phyloP scores from a whole-genome alignment of 2,113 vertebrate genomes.

The Rhinopomastus cyanomelas region DNA sequence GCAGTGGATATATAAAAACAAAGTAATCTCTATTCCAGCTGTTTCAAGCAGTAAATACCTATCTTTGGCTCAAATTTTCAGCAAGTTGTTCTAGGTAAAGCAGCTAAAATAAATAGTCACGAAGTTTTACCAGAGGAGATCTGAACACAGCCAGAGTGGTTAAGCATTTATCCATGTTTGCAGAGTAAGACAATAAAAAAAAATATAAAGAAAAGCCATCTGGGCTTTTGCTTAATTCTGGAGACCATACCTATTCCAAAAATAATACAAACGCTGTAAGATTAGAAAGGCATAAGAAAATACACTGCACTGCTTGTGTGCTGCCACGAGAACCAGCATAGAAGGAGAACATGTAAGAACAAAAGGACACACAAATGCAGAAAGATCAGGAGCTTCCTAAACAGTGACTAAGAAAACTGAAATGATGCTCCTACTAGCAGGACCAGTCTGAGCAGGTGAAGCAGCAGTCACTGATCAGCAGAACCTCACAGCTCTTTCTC shows the following conservation, averaged over 20 bases:
- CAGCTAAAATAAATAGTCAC: not conserved
- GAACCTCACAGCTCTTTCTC: not conserved
- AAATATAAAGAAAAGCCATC: not conserved
- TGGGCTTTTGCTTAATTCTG: not conserved
- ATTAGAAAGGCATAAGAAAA: not conserved
- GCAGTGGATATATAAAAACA: not conserved
- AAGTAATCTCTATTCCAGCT: not conserved
- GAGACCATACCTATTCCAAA: not conserved
- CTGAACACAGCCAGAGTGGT: not conserved
- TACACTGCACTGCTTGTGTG: not conserved
- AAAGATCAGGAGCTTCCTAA: not conserved
- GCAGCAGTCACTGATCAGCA: not conserved
- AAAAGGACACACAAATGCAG: not conserved
- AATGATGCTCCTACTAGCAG: not conserved
- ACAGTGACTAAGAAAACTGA: not conserved
- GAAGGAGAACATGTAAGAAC: not conserved
- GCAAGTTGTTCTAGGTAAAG: not conserved
- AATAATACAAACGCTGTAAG: not conserved
- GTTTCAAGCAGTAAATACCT: not conserved
- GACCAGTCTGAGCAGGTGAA: not conserved
- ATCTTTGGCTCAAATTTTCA: not conserved
- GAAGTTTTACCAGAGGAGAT: not conserved
- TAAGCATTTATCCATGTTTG: not conserved
- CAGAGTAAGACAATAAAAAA: not conserved
- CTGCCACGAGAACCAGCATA: accelerated